Base-by-base conservation (phyloP, 2,113 vertebrate genomes). In the Calidris pugnax region DNA sequence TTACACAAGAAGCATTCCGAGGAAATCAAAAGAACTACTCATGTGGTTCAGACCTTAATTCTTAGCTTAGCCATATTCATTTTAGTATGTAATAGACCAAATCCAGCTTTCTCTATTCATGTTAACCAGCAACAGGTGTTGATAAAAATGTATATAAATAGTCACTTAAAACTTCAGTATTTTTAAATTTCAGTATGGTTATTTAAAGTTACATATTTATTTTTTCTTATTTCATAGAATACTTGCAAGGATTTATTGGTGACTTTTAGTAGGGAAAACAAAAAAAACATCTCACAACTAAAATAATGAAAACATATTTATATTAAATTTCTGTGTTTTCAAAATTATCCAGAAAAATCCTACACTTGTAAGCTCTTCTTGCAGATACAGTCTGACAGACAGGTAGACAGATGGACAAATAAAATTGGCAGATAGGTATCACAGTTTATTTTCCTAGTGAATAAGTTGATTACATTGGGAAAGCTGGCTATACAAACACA, bases 381-480 rank as follows among this genome's bases (percentile, higher is more conserved):
- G 26, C 12, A 85, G 67, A 80, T 76, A 63, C 6, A 50, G 20
- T 80, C 33, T 68, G 74, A 84, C 84, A 93, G 59, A 93, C 60
- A 94, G 78, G 56, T 88, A 78, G 90, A 91, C 82, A 94, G 89
- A 93, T 89, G 85, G 95, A 87, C 69, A 94, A 95, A 90, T 15
- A 74, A 30, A 95, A 86, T 47, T 93, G 86, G 62, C 67, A 94
- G 53, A 62, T 69, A 94, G 53, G 56, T 93, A 96, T 87, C 78
- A 92, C 56, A 57, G 74, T 91, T 96, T 82, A 89, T 96, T 96
- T 96, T 92, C 41, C 78, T 86, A 89, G n/a, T 28, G 56, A 74
- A 75, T 78, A 91, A 90, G 81, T 84, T 6, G 21, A 92, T 96
- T 95, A 80, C 55, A 22, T 50, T 77, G 23, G 32, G 76, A 92